Evolutionary conservation across 2,797 vertebrate genomes (phyloP).

Genomic region (Phrynocephalus guinanensis): DNA sequence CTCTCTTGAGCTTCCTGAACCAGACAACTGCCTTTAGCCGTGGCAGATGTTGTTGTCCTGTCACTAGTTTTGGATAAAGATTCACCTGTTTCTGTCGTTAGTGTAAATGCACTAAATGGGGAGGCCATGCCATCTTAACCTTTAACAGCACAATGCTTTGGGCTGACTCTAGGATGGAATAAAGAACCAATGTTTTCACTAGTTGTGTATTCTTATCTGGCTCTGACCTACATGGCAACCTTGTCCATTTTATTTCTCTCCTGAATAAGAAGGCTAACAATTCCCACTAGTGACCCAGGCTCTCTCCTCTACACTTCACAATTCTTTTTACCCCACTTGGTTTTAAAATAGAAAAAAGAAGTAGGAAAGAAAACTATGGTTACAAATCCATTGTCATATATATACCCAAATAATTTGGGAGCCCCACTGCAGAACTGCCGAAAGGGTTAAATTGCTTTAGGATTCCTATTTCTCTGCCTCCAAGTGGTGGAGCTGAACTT

Average conservation of each 20-base stretch:
- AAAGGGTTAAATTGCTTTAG: slow-evolving; percentile 52
- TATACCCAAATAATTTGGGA: slow-evolving; percentile 35
- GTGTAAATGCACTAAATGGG: neutral
- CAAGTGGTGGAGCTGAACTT: slow-evolving; percentile 64
- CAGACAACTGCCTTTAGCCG: too few relatives aligned
- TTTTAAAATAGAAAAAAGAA: neutral
- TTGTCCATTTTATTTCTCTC: neutral
- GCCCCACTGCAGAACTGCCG: slow-evolving; percentile 20
- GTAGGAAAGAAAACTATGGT: neutral
- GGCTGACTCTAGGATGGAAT: neutral
- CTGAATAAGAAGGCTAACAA: neutral
- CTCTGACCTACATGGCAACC: neutral
- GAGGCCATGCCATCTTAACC: neutral
- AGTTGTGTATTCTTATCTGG: neutral
- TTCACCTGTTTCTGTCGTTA: neutral
- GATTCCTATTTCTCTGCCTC: slow-evolving; percentile 55
- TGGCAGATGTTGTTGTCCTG: neutral
- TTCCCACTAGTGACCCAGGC: neutral
- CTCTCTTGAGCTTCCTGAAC: neutral
- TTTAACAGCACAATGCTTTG: neutral
- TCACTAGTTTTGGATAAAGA: neutral
- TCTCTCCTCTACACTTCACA: neutral
- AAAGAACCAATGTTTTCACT: neutral
- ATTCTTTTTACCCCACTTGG: neutral
- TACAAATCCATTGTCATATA: neutral